A percentile compares a stretch with the other conserved stretches of the same genome.
phyloP scores from a whole-genome alignment of 64 coral and sea anemone genomes.

The Catalaphyllia jardinei region DNA sequence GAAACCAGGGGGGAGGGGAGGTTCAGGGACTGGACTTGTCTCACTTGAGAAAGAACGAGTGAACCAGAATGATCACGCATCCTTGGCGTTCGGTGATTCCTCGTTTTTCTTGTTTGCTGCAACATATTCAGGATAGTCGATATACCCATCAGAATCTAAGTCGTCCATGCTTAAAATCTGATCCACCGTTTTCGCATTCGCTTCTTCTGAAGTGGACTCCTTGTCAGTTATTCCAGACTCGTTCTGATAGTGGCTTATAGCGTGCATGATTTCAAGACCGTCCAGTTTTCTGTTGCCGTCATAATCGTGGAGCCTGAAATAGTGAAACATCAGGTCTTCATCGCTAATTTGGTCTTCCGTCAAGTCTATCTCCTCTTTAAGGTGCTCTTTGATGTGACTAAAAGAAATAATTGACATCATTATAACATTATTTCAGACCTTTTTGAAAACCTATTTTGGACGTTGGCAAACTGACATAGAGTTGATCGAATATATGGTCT shows the following conservation, averaged over 20 bases:
- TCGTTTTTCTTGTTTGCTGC: conserved; percentile 58
- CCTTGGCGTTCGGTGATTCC: background rate
- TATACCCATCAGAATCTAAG: conserved; percentile 93
- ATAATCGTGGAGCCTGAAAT: conserved; percentile 92
- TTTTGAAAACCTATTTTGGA: no score
- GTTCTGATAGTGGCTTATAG: conserved; percentile 92
- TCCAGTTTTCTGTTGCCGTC: conserved; percentile 94
- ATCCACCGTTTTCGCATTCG: conserved; percentile 75
- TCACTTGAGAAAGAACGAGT: no score
- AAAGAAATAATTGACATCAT: background rate
- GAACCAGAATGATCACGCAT: no score
- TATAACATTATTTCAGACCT: no score
- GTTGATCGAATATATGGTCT: no score
- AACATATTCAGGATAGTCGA: conserved; percentile 95
- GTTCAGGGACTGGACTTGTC: no score
- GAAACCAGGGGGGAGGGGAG: no score
- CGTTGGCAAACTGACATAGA: no score
- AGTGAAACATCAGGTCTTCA: conserved; percentile 92
- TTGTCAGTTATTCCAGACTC: conserved; percentile 62
- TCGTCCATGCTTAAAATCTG: conserved; percentile 87
- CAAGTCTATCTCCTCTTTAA: conserved; percentile 92
- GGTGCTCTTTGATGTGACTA: conserved; percentile 97
- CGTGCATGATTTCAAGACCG: conserved; percentile 90
- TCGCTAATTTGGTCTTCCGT: conserved; percentile 90
- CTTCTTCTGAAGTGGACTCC: conserved; percentile 51